These are phyloP conservation scores for Limnephilus lunatus DNA, from an alignment of 2,888 invertebrate genomes.

Conservation along the genomic window DNA sequence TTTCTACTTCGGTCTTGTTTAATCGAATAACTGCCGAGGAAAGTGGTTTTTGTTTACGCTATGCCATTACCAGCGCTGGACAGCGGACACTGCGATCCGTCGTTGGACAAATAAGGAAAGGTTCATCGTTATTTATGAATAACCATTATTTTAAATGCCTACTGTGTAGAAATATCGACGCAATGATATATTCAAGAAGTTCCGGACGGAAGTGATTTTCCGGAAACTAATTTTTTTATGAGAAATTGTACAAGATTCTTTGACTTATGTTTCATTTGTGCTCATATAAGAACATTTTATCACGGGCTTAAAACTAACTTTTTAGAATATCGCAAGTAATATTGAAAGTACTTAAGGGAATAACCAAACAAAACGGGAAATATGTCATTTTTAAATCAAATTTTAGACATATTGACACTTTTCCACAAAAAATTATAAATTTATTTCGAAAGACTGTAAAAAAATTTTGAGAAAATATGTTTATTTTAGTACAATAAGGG, in stretches of 20 bases:
- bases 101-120: not conserved
- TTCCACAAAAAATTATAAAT: too few relatives aligned
- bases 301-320: too few relatives aligned
- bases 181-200: not conserved
- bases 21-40: not conserved
- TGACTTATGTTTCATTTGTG: too few relatives aligned
- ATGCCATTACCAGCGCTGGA: not conserved
- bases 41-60: constrained; percentile 18
- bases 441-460: too few relatives aligned
- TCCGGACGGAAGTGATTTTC: not conserved
- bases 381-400: too few relatives aligned
- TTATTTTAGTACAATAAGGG: too few relatives aligned
- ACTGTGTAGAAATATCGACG: not conserved
- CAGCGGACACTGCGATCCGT: not conserved
- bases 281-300: too few relatives aligned
- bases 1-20: not conserved
- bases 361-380: too few relatives aligned
- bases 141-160: not conserved
- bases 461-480: too few relatives aligned
- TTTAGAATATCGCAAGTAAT: too few relatives aligned
- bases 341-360: too few relatives aligned
- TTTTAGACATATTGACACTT: too few relatives aligned
- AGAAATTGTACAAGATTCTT: not conserved
- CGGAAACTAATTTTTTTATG: not conserved
- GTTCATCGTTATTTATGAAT: not conserved